Percentiles rank a stretch among this genome's conserved stretches.
phyloP scores from a whole-genome alignment of 2,888 invertebrate genomes.

The Agapetus fuscipes region DNA sequence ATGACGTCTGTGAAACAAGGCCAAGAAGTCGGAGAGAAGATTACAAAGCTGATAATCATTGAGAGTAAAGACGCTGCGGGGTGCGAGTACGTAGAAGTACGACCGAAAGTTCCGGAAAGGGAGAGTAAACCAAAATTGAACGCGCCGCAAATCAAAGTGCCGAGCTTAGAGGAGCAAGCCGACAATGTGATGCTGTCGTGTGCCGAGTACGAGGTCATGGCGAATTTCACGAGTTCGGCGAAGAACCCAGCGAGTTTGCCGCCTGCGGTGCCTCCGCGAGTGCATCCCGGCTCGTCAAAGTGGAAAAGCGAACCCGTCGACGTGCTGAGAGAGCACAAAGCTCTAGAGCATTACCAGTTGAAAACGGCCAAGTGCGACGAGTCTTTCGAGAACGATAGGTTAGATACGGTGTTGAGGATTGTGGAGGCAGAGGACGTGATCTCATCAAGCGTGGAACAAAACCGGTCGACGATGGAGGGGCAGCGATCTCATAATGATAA shows the following conservation, averaged over 20 bases:
- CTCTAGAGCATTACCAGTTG: conserved; percentile 16
- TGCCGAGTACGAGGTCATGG: conserved; percentile 40
- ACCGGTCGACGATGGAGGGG: too few species aligned
- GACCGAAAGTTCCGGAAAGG: conserved; percentile 28
- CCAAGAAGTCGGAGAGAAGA: conserved; percentile 31
- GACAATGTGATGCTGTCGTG: conserved; percentile 26
- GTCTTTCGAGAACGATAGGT: background rate
- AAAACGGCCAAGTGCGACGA: conserved; percentile 4
- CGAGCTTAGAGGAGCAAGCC: conserved; percentile 23
- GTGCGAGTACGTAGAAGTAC: conserved; percentile 31
- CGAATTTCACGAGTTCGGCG: conserved; percentile 34
- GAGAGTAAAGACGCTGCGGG: too few species aligned
- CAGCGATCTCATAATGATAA: conserved; percentile 12
- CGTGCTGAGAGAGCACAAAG: conserved; percentile 13
- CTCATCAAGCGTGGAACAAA: too few species aligned
- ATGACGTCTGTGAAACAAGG: conserved; percentile 13
- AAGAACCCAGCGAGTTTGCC: conserved; percentile 27
- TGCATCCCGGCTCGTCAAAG: too few species aligned
- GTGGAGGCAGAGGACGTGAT: conserved; percentile 7
- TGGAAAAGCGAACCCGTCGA: too few species aligned
- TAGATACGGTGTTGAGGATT: conserved; percentile 3
- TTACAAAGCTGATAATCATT: too few species aligned
- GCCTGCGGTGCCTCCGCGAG: conserved; percentile 33
- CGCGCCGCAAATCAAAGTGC: conserved; percentile 23
- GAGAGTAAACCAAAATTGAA: conserved; percentile 23